Base-by-base conservation (phyloP, 2,113 vertebrate species). In the Dicrurus megarhynchus region DNA sequence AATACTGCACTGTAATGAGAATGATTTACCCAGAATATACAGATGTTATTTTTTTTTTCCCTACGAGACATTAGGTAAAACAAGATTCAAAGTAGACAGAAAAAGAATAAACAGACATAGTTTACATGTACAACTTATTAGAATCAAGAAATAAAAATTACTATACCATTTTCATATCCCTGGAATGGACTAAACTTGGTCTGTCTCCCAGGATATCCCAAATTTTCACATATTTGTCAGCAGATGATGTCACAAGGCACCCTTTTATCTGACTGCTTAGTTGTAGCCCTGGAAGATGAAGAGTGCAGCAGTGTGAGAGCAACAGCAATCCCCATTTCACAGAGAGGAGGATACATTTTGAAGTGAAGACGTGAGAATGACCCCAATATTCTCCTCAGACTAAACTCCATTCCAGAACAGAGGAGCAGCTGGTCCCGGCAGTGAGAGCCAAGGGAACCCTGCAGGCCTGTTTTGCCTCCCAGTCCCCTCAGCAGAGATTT, bases 151-250 rank as follows among this genome's bases (percentile, higher is more conserved):
- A 60, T 74, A 2, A 74, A 11, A 70, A 88, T 75, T 91, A 93
- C 76, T 73, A 87, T 97, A 99, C 99, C 99, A 99, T 99, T 97
- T 99, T 99, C 99, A 99, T 99, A 89, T 99, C 99, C 73, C 99
- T 98, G 33, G 99, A 99, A 94, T 99, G 99, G 75, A 99, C 82
- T 65, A 99, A 98, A 94, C 96, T 99, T 44, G 99, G 99, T 96
- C 98, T 99, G 93, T 99, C 98, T 77, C 99, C 98, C 37, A 99
- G 73, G 70, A 99, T 99, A 97, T 99, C 99, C 99, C 99, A 99
- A 28, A 99, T 98, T 95, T 99, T 99, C 67, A 99, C 99, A 0
- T 98, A 98, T 93, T 99, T 99, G 97, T 99, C 99, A 49, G 98
- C 98, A 35, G 99, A 99, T 8, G 99, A 98, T 3, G 99, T 99